Base-by-base conservation (phyloP, 2,113 vertebrate genomes). In the Actenoides lindsayi region DNA sequence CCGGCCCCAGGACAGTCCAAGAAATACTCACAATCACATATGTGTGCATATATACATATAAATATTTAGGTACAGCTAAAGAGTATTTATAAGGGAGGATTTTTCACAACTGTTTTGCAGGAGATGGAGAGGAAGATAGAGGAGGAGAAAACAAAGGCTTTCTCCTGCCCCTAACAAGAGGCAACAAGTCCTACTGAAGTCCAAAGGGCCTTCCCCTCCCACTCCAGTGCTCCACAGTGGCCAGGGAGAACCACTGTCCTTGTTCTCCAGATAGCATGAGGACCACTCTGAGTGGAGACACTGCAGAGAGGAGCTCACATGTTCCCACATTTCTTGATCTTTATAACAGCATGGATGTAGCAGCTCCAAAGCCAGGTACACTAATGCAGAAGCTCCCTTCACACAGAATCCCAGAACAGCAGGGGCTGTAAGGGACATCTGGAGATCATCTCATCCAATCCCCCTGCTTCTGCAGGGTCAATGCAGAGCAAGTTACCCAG, bases 1-100 rank as follows among this genome's bases (percentile, higher is more conserved):
- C 0, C 0, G 0, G 17, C 62, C 70, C 84, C 7, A 2, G 24
- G 27, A 62, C 69, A 75, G 41, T 3, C 59, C 71, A 77, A 73
- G 75, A 82, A 89, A 75, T 11, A 42, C 6, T 11, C 39, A 28
- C 8, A 3, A 11, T 42, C 33, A 24, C 6, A 42, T 42, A 15
- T 42, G 1, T 4, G 2, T 21, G 15, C 27, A 14, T 27, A 51
- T 51, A 51, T 16, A 53, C 27, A 53, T 15, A 10, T 14, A 14
- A 16, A 28, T 28, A 50, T 50, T 50, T 24, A 50, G 21, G 48
- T 50, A 24, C 25, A 27, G 24, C 19, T 56, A n/a, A 46, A 51
- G 28, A 63, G 48, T 16, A 10, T 33, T 51, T 68, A 17, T 4
- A 65, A 35, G 50, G 44, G 9, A 41, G 4, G 9, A 62, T 83